phyloP scores from a whole-genome alignment of 2,888 invertebrate genomes.

The Polia nebulosa region DNA sequence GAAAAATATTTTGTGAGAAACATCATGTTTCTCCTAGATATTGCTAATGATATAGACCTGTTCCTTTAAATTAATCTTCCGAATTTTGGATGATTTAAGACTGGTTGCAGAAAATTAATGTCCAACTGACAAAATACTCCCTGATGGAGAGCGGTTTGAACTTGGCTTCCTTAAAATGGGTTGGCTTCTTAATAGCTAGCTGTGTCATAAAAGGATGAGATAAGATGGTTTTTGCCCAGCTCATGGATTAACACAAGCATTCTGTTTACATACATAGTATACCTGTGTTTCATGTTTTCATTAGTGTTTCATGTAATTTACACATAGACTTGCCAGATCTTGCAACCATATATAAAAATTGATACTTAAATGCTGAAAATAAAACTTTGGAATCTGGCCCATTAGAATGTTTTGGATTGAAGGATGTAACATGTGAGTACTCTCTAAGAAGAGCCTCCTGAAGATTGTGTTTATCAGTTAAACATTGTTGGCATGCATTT shows the following conservation, averaged over 20 bases:
- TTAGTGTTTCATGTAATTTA: constrained; percentile 26
- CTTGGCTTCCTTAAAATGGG: neutral
- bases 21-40: neutral
- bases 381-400: constrained; percentile 25
- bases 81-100: neutral
- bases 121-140: neutral
- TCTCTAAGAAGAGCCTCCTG: constrained; percentile 12
- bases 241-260: constrained; percentile 14
- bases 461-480: constrained; percentile 37
- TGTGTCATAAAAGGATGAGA: neutral
- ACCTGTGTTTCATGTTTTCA: constrained; percentile 1
- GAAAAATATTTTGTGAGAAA: neutral
- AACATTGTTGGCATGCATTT: constrained; percentile 5
- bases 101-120: neutral
- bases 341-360: constrained; percentile 39
- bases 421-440: constrained; percentile 1
- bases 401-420: constrained; percentile 32
- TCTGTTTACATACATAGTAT: constrained; percentile 9
- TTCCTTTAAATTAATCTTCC: neutral
- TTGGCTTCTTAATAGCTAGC: neutral
- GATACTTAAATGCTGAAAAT: constrained; percentile 22
- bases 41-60: neutral
- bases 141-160: neutral
- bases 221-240: constrained; percentile 4
- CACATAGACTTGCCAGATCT: constrained; percentile 12